These are phyloP conservation scores for Macaria liturata DNA, from an alignment of 2,888 invertebrate genomes.

Conservation along the genomic window DNA sequence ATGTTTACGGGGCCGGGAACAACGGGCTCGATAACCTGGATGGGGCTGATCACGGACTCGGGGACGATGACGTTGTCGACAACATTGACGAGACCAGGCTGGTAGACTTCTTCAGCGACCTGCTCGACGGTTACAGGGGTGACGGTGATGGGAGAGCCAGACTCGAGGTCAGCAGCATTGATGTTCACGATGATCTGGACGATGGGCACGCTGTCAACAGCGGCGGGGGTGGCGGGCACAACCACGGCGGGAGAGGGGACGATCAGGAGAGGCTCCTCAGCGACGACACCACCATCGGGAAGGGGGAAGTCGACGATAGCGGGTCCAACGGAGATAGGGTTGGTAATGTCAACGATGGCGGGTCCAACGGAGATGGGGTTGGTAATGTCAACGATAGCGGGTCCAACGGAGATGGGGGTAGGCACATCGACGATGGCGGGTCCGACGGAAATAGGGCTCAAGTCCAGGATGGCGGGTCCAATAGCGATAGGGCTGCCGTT, in stretches of 20 bases:
- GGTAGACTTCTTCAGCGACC: constrained; percentile 16
- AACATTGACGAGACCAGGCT: constrained; percentile 12
- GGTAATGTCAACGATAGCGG: constrained; percentile 5
- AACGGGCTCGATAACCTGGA: constrained; percentile 16
- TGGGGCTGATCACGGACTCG: constrained; percentile 29
- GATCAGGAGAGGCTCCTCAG: constrained; percentile 4
- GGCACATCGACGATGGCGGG: constrained; percentile 32
- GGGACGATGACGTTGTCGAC: constrained; percentile 27
- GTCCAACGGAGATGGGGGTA: constrained; percentile 37
- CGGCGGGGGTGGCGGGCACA: constrained; percentile 21
- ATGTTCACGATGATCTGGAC: constrained; percentile 52
- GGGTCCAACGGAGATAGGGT: constrained; percentile 34
- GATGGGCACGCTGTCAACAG: constrained; percentile 31
- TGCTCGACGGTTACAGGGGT: constrained; percentile 27
- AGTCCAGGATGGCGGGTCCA: constrained; percentile 28
- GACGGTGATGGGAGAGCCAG: constrained; percentile 16
- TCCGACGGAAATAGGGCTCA: constrained; percentile 32
- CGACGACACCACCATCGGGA: constrained; percentile 25
- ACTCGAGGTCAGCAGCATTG: constrained; percentile 31
- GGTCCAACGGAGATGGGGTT: constrained; percentile 17
- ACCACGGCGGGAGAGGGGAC: constrained; percentile 9
- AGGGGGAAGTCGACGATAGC: constrained; percentile 38
- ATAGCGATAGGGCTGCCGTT: constrained; percentile 32
- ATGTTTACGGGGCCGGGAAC: constrained; percentile 33
- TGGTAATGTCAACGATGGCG: constrained; percentile 16